phyloP scores from a whole-genome alignment of 2,888 invertebrate genomes.

The Rotaria macrura region DNA sequence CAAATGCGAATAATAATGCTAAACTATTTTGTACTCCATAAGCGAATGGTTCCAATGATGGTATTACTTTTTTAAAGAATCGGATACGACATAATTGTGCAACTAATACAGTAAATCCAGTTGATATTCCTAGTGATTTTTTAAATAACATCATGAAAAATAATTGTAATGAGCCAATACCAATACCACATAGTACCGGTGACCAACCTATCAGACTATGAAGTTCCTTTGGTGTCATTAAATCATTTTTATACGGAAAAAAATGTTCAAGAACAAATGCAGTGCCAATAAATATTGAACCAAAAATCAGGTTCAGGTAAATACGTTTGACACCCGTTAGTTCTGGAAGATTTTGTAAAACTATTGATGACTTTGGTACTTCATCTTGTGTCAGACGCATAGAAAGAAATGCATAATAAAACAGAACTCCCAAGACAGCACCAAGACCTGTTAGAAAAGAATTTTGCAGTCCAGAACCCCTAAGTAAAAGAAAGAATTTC shows the following conservation, averaged over 20 bases:
- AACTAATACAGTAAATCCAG: not conserved
- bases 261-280: not conserved
- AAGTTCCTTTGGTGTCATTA: not conserved
- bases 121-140: not conserved
- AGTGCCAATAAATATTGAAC: not conserved
- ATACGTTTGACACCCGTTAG: not conserved
- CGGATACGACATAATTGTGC: not conserved
- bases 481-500: not conserved
- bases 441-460: not conserved
- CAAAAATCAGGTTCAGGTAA: not conserved
- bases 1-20: not conserved
- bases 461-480: not conserved
- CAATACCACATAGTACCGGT: not conserved
- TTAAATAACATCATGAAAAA: not conserved
- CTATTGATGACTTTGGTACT: not conserved
- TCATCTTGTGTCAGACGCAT: not conserved
- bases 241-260: not conserved
- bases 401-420: not conserved
- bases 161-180: constrained; percentile 17
- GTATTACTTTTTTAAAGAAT: not conserved
- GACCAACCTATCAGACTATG: not conserved
- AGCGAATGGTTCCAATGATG: not conserved
- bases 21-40: not conserved
- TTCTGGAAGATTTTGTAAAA: not conserved
- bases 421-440: not conserved